These are phyloP conservation scores for Cataglyphis albicans DNA, from an alignment of 2,888 invertebrate genomes.

Conservation along the genomic window DNA sequence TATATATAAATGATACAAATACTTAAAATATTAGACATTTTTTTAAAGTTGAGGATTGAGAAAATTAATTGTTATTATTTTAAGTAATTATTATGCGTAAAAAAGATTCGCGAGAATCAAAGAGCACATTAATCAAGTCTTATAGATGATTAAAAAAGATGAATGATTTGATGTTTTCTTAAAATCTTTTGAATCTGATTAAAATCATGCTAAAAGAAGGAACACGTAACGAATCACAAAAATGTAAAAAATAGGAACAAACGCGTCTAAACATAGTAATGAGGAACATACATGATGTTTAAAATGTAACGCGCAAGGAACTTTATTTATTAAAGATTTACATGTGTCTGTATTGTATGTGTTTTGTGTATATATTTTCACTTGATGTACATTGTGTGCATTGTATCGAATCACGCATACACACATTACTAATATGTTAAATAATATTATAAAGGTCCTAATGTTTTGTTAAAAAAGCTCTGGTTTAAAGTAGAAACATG, in stretches of 20 bases:
- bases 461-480: conserved; percentile 19
- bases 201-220: conserved; percentile 59
- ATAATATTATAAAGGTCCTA: conserved; percentile 27
- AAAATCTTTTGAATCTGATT: conserved; percentile 25
- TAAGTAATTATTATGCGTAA: background rate
- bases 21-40: conserved; percentile 12
- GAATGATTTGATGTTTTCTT: conserved; percentile 7
- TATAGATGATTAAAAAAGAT: conserved; percentile 17
- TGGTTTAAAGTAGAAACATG: conserved; percentile 6
- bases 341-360: conserved; percentile 63
- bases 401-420: conserved; percentile 49
- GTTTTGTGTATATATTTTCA: conserved; percentile 50
- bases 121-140: conserved; percentile 13
- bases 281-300: conserved; percentile 82
- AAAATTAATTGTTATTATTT: background rate
- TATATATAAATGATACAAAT: background rate
- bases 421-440: conserved; percentile 24
- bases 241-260: conserved; percentile 83
- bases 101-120: conserved; percentile 5
- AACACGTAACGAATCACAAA: conserved; percentile 71
- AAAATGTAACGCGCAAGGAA: conserved; percentile 81
- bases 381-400: conserved; percentile 25
- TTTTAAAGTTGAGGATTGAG: background rate
- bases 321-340: conserved; percentile 78
- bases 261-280: conserved; percentile 71